Percentiles rank a stretch among this genome's conserved stretches.
These are phyloP conservation scores for Triops cancriformis DNA, from an alignment of 1,140 invertebrate species.

Conservation along the genomic window DNA sequence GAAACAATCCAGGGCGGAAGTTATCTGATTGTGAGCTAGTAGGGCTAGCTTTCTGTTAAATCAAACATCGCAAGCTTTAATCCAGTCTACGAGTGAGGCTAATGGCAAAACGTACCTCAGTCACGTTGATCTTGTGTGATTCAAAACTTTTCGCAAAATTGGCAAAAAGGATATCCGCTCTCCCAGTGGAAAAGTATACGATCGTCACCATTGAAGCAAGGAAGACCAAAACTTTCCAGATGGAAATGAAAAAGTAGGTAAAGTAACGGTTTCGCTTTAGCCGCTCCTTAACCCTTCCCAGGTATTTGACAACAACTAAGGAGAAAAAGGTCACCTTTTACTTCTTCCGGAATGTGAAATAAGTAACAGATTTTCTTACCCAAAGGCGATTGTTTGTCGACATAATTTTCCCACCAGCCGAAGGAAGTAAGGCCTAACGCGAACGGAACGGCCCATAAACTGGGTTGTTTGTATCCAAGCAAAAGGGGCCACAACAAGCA, in stretches of 20 bases:
- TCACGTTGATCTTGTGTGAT: conserved; percentile 65
- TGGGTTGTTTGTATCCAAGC: conserved; percentile 46
- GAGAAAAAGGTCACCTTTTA: conserved; percentile 22
- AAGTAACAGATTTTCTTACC: conserved; percentile 40
- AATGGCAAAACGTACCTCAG: conserved; percentile 47
- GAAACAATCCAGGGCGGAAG: conserved; percentile 30
- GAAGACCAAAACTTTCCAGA: conserved; percentile 80
- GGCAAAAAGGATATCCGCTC: conserved; percentile 65
- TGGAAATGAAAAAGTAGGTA: conserved; percentile 74
- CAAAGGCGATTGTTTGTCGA: conserved; percentile 68
- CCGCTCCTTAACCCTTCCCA: conserved; percentile 72
- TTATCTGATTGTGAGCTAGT: conserved; percentile 27
- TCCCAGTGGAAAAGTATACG: conserved; percentile 62
- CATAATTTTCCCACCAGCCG: conserved; percentile 96
- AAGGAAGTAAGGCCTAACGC: conserved; percentile 75
- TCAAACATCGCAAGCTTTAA: neutral
- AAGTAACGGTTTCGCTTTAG: conserved; percentile 73
- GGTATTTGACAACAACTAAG: conserved; percentile 63
- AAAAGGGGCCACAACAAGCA: conserved; percentile 79
- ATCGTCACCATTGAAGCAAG: conserved; percentile 62
- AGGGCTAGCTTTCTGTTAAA: neutral
- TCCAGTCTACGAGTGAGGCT: conserved; percentile 7
- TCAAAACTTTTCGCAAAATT: conserved; percentile 65
- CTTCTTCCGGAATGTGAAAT: neutral
- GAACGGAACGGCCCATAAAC: conserved; percentile 72